These are phyloP conservation scores for Hyposoter dolosus DNA, from an alignment of 2,888 invertebrate species.

Conservation along the genomic window DNA sequence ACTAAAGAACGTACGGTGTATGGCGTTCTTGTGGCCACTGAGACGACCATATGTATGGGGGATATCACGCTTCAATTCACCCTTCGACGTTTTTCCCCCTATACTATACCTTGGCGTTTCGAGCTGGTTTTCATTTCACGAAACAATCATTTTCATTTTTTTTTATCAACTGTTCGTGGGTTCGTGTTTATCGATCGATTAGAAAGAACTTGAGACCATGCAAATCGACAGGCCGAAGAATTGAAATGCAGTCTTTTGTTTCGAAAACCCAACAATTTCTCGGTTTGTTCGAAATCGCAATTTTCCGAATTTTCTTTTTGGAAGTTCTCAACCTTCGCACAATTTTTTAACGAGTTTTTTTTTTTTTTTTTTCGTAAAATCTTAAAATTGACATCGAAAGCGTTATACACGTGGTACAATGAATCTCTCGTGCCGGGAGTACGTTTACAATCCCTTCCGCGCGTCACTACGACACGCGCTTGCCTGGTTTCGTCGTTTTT, in stretches of 20 bases:
- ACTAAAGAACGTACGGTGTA: conserved; percentile 49
- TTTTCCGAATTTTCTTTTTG: background rate
- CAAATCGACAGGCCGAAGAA: background rate
- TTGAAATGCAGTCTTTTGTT: background rate
- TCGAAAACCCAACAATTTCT: background rate
- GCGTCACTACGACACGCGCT: conserved; percentile 59
- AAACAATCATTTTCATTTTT: background rate
- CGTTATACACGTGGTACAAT: conserved; percentile 48
- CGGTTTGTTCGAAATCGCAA: background rate
- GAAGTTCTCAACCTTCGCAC: background rate
- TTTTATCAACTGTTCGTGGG: background rate
- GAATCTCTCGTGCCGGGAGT: conserved; percentile 63
- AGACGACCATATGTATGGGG: conserved; percentile 34
- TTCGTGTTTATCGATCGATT: background rate
- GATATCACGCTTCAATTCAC: conserved; percentile 10
- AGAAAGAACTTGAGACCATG: background rate
- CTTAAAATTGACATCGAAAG: conserved; percentile 16
- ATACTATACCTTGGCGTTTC: background rate
- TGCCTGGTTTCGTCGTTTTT: conserved; percentile 33
- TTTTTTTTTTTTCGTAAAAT: background rate
- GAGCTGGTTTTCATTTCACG: background rate
- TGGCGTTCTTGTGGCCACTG: conserved; percentile 24
- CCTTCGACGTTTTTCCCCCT: background rate
- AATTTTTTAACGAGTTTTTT: background rate
- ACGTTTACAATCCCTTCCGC: conserved; percentile 54